Evolutionary conservation across 2,113 vertebrate species (phyloP).

Genomic region (Oncorhynchus mykiss): DNA sequence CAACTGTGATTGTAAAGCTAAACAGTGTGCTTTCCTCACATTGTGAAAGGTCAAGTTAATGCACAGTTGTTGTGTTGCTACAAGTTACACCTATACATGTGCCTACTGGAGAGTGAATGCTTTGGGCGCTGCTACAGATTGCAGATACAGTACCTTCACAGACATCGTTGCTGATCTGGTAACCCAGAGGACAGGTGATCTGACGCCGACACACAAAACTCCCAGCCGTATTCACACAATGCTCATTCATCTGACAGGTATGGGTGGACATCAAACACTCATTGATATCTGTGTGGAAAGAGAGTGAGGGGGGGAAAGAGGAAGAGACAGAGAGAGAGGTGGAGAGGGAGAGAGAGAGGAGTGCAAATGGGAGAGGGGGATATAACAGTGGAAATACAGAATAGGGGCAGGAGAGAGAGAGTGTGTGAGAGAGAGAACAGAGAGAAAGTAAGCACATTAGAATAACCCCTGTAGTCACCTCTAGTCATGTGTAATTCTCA

Average conservation of each 20-base stretch:
- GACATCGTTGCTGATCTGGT: slow-evolving; percentile 68
- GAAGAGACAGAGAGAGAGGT: neutral
- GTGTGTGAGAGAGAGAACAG: too few relatives aligned
- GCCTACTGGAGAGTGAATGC: neutral
- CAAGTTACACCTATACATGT: slow-evolving; percentile 3
- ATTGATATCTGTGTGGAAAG: slow-evolving; percentile 77
- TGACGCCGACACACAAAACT: slow-evolving; percentile 81
- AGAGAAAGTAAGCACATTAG: neutral
- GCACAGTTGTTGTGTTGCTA: slow-evolving; percentile 10
- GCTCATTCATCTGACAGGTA: slow-evolving; percentile 80
- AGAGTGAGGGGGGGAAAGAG: slow-evolving; percentile 10
- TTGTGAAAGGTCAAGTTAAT: slow-evolving; percentile 13
- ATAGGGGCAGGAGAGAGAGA: too few relatives aligned
- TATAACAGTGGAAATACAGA: too few relatives aligned
- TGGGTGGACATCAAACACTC: slow-evolving; percentile 75
- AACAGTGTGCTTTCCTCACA: slow-evolving; percentile 40
- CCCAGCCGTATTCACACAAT: slow-evolving; percentile 83
- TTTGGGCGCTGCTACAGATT: neutral
- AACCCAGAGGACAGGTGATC: slow-evolving; percentile 80
- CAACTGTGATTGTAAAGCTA: slow-evolving; percentile 24
- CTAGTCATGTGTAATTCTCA: slow-evolving; percentile 6
- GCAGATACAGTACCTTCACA: slow-evolving; percentile 77
- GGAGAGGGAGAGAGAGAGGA: neutral
- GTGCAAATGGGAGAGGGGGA: neutral
- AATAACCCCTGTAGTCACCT: neutral